These are phyloP conservation scores for Thripadectes ignobilis DNA, from an alignment of 2,797 vertebrate species.

Conservation along the genomic window DNA sequence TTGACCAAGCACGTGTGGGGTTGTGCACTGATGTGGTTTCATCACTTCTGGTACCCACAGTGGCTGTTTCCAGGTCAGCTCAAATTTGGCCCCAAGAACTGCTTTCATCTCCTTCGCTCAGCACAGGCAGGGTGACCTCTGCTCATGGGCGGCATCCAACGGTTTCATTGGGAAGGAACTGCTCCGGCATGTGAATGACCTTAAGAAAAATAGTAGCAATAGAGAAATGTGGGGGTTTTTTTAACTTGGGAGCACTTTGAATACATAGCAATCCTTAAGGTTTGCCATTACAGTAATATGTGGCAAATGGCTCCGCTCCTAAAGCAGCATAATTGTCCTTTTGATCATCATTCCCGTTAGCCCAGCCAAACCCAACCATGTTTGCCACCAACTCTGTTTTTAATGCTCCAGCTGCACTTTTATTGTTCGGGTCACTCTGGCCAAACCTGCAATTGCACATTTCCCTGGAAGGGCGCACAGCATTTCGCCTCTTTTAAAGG, in stretches of 20 bases:
- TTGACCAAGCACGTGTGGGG: rapidly evolving
- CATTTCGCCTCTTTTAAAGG: not conserved
- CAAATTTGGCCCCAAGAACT: not conserved
- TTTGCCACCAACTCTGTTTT: not conserved
- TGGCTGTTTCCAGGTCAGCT: not conserved
- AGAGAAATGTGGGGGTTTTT: not conserved
- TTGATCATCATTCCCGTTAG: not conserved
- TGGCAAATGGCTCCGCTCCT: not conserved
- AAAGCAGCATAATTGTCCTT: not conserved
- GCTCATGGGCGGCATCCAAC: not conserved
- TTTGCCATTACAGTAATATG: not conserved
- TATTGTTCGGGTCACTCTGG: not conserved
- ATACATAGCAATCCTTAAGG: not conserved
- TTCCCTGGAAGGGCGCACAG: not conserved
- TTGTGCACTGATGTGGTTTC: not conserved
- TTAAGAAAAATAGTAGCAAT: not conserved
- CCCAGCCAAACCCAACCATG: not conserved
- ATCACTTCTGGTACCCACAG: rapidly evolving
- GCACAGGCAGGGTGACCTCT: not conserved
- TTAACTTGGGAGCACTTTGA: not conserved
- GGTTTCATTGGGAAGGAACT: not conserved
- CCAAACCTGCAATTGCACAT: conserved; percentile 23
- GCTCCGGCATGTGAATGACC: not conserved
- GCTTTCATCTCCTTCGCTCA: not conserved
- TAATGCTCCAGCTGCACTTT: conserved; percentile 50